phyloP scores from a whole-genome alignment of 1,140 invertebrate species.

The Sinella curviseta region DNA sequence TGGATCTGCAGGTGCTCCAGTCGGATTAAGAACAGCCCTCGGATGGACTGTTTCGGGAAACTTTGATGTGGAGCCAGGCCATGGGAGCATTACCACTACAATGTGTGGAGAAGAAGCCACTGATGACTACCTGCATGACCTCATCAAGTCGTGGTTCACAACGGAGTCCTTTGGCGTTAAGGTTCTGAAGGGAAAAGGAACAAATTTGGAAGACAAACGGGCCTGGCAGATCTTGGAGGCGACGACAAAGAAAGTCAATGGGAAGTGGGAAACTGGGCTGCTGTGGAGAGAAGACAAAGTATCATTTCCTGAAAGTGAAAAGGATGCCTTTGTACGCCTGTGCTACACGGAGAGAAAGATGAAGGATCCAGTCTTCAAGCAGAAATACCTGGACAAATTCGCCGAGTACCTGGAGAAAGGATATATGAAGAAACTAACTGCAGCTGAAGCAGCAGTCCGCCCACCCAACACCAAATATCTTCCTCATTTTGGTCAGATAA shows the following conservation, averaged over 20 bases:
- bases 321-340: neutral
- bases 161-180: constrained; percentile 30
- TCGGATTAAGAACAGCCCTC: neutral
- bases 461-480: neutral
- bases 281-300: constrained; percentile 30
- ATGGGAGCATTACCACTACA: neutral
- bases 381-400: neutral
- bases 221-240: constrained; percentile 6
- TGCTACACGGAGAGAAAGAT: neutral
- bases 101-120: neutral
- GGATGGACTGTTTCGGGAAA: neutral
- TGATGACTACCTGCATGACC: neutral
- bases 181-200: neutral
- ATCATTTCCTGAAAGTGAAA: neutral
- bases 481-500: neutral
- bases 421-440: neutral
- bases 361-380: neutral
- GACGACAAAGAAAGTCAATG: constrained; percentile 3
- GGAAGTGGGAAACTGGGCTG: constrained; percentile 19
- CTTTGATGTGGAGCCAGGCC: neutral
- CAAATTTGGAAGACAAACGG: constrained; percentile 24
- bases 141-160: constrained; percentile 32
- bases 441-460: neutral
- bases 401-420: neutral
- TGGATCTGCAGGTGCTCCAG: neutral